These are phyloP conservation scores for Adelognathus sp. DNA, from an alignment of 2,888 invertebrate genomes.

Conservation along the genomic window DNA sequence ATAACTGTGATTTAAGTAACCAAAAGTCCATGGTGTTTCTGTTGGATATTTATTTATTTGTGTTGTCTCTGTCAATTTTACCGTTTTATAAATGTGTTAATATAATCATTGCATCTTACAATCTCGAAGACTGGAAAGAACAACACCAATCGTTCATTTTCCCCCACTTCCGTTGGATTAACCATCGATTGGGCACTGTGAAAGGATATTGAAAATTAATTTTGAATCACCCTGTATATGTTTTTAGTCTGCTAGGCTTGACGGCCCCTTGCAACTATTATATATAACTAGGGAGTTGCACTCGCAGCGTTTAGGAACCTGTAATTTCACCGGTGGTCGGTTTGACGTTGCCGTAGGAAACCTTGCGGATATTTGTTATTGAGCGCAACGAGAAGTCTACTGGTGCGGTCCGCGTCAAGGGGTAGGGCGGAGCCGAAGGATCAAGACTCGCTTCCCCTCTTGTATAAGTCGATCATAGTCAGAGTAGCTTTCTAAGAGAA, in stretches of 20 bases:
- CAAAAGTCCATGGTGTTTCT: no score
- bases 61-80: no score
- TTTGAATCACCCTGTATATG: no score
- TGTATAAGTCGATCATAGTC: neutral
- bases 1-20: no score
- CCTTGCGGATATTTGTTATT: slow-evolving; percentile 30
- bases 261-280: neutral
- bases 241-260: slow-evolving; percentile 14
- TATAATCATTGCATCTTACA: no score
- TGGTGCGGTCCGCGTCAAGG: slow-evolving; percentile 9
- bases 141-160: no score
- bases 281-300: neutral
- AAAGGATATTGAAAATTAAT: no score
- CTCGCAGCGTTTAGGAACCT: slow-evolving; percentile 20
- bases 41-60: no score
- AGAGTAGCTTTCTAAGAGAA: neutral
- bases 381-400: slow-evolving; percentile 36
- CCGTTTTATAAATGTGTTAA: no score
- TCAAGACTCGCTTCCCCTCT: slow-evolving; percentile 5
- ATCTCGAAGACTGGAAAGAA: no score
- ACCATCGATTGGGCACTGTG: no score
- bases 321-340: slow-evolving; percentile 19
- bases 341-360: slow-evolving; percentile 10
- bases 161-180: no score
- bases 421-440: neutral